A percentile compares a stretch with the other conserved stretches of the same genome.
phyloP scores from a whole-genome alignment of 2,113 vertebrate genomes.

The Anhinga anhinga region DNA sequence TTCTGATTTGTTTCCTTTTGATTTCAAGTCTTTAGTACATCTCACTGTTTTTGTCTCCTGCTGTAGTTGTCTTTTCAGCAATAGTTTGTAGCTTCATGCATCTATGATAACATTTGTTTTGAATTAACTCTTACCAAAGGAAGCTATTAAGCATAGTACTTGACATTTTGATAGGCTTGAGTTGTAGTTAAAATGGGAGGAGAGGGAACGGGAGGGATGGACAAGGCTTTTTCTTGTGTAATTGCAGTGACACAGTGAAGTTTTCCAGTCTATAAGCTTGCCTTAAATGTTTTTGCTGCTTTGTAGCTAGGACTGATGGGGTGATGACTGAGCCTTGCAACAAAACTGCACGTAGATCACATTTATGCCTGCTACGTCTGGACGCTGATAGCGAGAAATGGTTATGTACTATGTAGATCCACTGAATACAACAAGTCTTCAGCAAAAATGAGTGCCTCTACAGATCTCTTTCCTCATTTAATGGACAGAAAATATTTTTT shows the following conservation, averaged over 20 bases:
- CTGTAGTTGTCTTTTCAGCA: slow-evolving; percentile 69
- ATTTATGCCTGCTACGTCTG: background rate
- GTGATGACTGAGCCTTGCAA: background rate
- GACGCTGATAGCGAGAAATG: background rate
- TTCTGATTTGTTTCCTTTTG: slow-evolving; percentile 57
- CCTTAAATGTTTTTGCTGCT: background rate
- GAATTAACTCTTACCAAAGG: slow-evolving; percentile 50
- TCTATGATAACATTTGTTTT: slow-evolving; percentile 67
- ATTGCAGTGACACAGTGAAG: background rate
- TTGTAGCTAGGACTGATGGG: background rate
- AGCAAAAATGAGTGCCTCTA: background rate
- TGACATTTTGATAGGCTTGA: background rate
- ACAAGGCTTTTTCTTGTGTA: background rate
- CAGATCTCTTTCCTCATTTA: background rate
- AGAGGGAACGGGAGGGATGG: background rate
- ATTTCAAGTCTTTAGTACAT: slow-evolving; percentile 69
- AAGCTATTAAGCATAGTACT: background rate
- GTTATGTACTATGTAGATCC: background rate
- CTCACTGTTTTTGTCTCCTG: slow-evolving; percentile 70
- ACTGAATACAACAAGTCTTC: too few species aligned
- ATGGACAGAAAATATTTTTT: background rate
- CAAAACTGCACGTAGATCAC: fast-evolving
- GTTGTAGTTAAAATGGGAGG: background rate
- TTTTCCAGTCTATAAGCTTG: background rate
- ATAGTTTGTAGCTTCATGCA: slow-evolving; percentile 64